These are phyloP conservation scores for Eriocheir sinensis DNA, from an alignment of 1,140 invertebrate species.

Conservation along the genomic window DNA sequence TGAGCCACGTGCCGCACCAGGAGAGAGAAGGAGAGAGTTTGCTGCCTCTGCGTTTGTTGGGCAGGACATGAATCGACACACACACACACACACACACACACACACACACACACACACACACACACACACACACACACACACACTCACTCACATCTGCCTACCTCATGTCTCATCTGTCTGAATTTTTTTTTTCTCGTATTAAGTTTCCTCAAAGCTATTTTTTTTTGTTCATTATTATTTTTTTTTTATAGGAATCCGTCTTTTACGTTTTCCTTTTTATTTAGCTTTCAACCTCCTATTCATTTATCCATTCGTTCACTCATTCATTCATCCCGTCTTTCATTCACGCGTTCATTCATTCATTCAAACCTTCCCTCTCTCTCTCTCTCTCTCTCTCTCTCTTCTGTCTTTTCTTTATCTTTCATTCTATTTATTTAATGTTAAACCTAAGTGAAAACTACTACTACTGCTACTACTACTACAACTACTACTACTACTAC, in stretches of 20 bases:
- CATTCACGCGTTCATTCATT: too few relatives aligned
- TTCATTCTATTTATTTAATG: too few relatives aligned
- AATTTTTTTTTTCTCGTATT: too few relatives aligned
- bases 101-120: neutral
- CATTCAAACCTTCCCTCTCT: neutral
- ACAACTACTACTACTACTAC: neutral
- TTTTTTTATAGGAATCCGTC: neutral
- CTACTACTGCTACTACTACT: too few relatives aligned
- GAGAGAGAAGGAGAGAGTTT: neutral
- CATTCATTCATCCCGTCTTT: too few relatives aligned
- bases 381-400: slow-evolving; percentile 37
- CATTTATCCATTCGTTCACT: too few relatives aligned
- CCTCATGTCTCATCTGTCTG: too few relatives aligned
- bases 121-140: slow-evolving; percentile 10
- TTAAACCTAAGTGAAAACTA: too few relatives aligned
- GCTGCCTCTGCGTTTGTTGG: neutral
- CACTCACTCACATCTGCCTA: neutral
- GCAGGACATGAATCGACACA: slow-evolving; percentile 20
- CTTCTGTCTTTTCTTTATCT: neutral
- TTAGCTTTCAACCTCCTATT: too few relatives aligned
- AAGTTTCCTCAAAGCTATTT: neutral
- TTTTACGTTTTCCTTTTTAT: too few relatives aligned
- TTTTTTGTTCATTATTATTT: neutral
- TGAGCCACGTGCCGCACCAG: neutral
- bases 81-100: slow-evolving; percentile 21